Percentiles rank a stretch among this genome's conserved stretches.
Evolutionary conservation across 2,797 vertebrate species (phyloP).

Genomic region (Chrosomus eos): DNA sequence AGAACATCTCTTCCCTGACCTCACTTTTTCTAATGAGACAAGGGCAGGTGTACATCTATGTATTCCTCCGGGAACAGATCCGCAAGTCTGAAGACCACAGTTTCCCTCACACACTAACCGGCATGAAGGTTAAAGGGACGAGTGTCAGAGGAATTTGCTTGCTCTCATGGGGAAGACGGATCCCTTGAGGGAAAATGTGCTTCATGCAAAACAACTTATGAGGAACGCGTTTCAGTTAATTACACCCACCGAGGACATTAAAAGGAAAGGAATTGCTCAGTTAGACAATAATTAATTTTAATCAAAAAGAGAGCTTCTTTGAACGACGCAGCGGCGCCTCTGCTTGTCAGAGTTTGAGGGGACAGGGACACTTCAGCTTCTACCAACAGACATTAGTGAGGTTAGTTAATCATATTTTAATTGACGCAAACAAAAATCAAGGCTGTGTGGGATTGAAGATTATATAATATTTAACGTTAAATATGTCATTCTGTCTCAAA

Average conservation of each 20-base stretch:
- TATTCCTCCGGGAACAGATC: conserved; percentile 10
- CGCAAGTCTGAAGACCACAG: conserved; percentile 10
- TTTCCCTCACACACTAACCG: conserved; percentile 21
- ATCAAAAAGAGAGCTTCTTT: conserved; percentile 34
- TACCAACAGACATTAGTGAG: background rate
- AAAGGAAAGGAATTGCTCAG: conserved; percentile 52
- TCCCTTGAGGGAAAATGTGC: conserved; percentile 45
- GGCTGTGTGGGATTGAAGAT: background rate
- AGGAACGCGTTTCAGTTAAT: conserved; percentile 68
- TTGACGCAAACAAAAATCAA: conserved; percentile 4
- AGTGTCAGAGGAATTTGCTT: conserved; percentile 44
- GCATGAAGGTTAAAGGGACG: conserved; percentile 66
- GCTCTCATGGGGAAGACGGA: conserved; percentile 53
- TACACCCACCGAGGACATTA: conserved; percentile 65
- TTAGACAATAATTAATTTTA: conserved; percentile 42
- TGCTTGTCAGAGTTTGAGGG: conserved; percentile 1
- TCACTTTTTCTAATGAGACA: conserved; percentile 15
- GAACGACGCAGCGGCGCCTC: background rate
- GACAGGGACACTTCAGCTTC: conserved; percentile 13
- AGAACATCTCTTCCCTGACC: background rate
- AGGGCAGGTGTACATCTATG: background rate
- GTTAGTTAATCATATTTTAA: conserved; percentile 19
- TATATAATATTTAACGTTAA: background rate
- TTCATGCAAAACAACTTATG: conserved; percentile 63
- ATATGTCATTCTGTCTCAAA: background rate